Conservation (phyloP, 2,888 invertebrate species). For the Hirtodrosophila trivittata region DNA sequence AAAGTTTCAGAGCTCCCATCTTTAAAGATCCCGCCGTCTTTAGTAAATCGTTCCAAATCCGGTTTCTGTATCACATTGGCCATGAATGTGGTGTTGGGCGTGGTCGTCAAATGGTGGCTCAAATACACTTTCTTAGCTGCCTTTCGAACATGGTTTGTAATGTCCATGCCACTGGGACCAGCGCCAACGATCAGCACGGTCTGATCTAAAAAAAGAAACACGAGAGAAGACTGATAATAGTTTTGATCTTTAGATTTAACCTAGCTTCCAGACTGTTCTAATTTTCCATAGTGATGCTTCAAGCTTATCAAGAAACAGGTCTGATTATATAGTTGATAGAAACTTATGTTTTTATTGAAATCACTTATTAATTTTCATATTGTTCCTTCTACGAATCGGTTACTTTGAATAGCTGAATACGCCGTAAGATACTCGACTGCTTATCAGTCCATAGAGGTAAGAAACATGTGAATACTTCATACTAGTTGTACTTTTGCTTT, state of each 20-base stretch:
- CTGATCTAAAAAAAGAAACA: conserved; percentile 83
- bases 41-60: conserved; percentile 86
- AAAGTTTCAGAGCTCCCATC: conserved; percentile 87
- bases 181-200: conserved; percentile 92
- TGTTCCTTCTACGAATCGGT: no score
- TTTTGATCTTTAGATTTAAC: no score
- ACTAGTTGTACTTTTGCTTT: no score
- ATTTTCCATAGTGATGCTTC: no score
- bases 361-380: no score
- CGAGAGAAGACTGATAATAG: no score
- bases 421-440: background rate
- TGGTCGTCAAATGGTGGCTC: conserved; percentile 87
- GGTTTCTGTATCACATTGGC: conserved; percentile 88
- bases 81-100: conserved; percentile 86
- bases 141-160: conserved; percentile 88
- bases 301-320: no score
- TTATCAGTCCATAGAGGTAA: conserved; percentile 21
- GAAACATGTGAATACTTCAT: conserved; percentile 30
- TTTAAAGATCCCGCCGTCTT: conserved; percentile 86
- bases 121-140: conserved; percentile 87
- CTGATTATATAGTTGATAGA: no score
- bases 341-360: no score
- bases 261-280: no score
- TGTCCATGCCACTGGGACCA: conserved; percentile 93
- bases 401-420: background rate